These are phyloP conservation scores for Patella depressa DNA, from an alignment of 2,888 invertebrate species.

Conservation along the genomic window DNA sequence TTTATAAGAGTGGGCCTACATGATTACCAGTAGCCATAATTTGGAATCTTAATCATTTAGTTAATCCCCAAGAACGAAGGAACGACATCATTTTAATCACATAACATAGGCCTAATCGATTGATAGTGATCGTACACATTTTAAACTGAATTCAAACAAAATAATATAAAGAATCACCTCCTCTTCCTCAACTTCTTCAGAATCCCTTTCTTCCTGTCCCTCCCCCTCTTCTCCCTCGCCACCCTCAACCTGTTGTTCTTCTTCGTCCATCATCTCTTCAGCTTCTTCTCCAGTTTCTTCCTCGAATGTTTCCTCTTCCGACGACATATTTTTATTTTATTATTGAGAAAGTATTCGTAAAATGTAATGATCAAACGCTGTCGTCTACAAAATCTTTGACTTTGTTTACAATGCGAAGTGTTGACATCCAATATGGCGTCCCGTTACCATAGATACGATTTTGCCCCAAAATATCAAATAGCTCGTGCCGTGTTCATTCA, in stretches of 20 bases:
- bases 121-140: no score
- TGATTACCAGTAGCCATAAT: no score
- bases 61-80: no score
- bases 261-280: slow-evolving; percentile 45
- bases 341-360: no score
- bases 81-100: not conserved
- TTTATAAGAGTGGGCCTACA: no score
- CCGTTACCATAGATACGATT: slow-evolving; percentile 7
- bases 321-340: no score
- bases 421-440: slow-evolving; percentile 1
- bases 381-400: not conserved
- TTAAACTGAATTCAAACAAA: no score
- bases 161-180: slow-evolving; percentile 20
- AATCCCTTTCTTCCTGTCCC: slow-evolving; percentile 48
- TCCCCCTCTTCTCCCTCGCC: slow-evolving; percentile 47
- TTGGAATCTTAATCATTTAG: no score
- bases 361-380: not conserved
- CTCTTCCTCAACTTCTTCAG: slow-evolving; percentile 45
- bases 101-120: no score
- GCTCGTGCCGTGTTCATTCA: no score
- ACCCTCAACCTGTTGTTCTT: slow-evolving; percentile 45
- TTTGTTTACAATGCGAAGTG: not conserved
- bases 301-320: slow-evolving; percentile 42
- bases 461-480: no score
- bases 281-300: slow-evolving; percentile 48